These are phyloP conservation scores for Limenitis camilla DNA, from an alignment of 2,888 invertebrate species.

Conservation along the genomic window DNA sequence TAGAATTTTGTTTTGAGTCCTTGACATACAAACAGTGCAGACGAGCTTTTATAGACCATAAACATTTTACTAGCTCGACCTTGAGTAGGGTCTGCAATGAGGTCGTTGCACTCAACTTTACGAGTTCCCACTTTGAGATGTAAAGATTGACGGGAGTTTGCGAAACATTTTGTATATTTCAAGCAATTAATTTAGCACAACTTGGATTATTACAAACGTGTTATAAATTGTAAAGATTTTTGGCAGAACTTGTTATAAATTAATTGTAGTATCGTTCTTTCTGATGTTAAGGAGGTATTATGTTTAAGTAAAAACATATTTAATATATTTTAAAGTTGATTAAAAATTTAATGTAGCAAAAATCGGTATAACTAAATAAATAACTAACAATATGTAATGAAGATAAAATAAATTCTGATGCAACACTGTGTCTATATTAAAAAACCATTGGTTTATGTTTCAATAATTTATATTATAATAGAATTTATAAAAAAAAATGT, in stretches of 20 bases:
- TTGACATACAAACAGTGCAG: slow-evolving; percentile 71
- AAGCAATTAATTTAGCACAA: too few relatives aligned
- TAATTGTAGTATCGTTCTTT: too few relatives aligned
- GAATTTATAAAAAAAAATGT: too few relatives aligned
- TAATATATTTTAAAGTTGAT: background rate
- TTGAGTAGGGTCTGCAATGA: slow-evolving; percentile 70
- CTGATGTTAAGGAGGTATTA: too few relatives aligned
- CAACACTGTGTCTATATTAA: background rate
- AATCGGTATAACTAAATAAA: background rate
- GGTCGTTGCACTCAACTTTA: slow-evolving; percentile 68
- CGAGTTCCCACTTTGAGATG: slow-evolving; percentile 44
- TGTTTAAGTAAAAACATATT: too few relatives aligned
- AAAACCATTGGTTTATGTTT: too few relatives aligned
- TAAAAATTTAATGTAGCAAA: background rate
- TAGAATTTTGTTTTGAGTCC: slow-evolving; percentile 66
- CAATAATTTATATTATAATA: too few relatives aligned
- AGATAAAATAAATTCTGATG: too few relatives aligned
- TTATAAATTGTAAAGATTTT: too few relatives aligned
- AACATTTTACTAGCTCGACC: slow-evolving; percentile 74
- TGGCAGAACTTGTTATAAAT: too few relatives aligned
- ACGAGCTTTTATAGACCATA: slow-evolving; percentile 72
- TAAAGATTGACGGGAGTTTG: slow-evolving; percentile 27
- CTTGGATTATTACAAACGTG: too few relatives aligned
- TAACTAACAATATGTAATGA: background rate
- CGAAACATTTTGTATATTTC: slow-evolving; percentile 1